These are phyloP conservation scores for Moxostoma hubbsi DNA, from an alignment of 2,797 vertebrate genomes.

Conservation along the genomic window DNA sequence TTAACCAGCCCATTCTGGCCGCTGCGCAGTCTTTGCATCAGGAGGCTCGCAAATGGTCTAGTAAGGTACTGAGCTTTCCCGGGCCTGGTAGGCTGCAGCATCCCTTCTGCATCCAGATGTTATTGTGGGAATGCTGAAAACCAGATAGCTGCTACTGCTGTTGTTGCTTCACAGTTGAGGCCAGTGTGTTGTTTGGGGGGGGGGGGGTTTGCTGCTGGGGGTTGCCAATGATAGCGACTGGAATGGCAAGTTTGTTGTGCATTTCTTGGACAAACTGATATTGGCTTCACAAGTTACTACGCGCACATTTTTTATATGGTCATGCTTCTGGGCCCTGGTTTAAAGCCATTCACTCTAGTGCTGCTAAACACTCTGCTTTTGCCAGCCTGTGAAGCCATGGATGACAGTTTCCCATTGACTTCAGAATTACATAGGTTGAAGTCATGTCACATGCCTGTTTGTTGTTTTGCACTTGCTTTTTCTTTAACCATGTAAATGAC, in stretches of 20 bases:
- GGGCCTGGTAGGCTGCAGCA: conserved; percentile 60
- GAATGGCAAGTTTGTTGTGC: conserved; percentile 80
- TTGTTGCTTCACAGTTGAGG: conserved; percentile 82
- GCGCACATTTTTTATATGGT: conserved; percentile 58
- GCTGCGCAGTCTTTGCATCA: conserved; percentile 98
- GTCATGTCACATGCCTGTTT: conserved; percentile 73
- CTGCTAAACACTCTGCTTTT: conserved; percentile 68
- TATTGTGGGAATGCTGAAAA: conserved; percentile 83
- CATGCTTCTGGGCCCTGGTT: conserved; percentile 55
- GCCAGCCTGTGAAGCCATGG: conserved; percentile 78
- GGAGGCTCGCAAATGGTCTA: conserved; percentile 99
- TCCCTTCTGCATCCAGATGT: conserved; percentile 84
- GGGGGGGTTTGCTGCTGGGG: conserved; percentile 65
- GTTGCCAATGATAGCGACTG: conserved; percentile 69
- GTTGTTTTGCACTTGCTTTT: conserved; percentile 59
- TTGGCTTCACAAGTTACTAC: conserved; percentile 83
- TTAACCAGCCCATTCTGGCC: conserved; percentile 99
- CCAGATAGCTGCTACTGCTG: conserved; percentile 70
- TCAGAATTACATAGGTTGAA: conserved; percentile 72
- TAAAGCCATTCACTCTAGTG: conserved; percentile 40
- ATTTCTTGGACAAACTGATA: conserved; percentile 78
- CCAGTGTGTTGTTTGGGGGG: conserved; percentile 53
- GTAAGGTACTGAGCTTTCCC: conserved; percentile 77
- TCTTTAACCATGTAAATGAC: conserved; percentile 51
- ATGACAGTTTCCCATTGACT: conserved; percentile 82